Percentiles rank a stretch among this genome's conserved stretches.
phyloP scores from a whole-genome alignment of 2,888 invertebrate species.

The Mycalesis mineus region DNA sequence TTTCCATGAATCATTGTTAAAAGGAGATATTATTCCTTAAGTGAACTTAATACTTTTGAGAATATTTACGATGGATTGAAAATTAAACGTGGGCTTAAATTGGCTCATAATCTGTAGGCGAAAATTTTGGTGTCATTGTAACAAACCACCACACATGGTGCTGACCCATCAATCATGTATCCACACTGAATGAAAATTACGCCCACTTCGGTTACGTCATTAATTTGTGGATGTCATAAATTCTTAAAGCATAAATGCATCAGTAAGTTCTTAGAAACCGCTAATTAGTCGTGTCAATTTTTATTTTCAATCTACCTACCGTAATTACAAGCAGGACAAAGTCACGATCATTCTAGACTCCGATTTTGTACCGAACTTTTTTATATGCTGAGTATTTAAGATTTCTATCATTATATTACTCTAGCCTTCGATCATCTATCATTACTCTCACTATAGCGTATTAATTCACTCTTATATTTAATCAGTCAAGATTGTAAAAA shows the following conservation, averaged over 20 bases:
- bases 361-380: too few relatives aligned
- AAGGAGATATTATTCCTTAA: too few relatives aligned
- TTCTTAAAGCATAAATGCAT: slow-evolving; percentile 2
- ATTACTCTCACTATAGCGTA: too few relatives aligned
- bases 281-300: not conserved
- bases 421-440: too few relatives aligned
- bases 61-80: too few relatives aligned
- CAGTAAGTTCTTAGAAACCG: not conserved
- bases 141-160: slow-evolving; percentile 12
- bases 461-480: not conserved
- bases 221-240: slow-evolving; percentile 14
- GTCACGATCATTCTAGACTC: not conserved
- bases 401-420: too few relatives aligned
- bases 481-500: not conserved
- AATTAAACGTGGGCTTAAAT: not conserved
- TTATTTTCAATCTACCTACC: not conserved
- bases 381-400: too few relatives aligned
- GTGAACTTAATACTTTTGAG: too few relatives aligned
- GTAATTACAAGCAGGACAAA: not conserved
- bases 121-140: slow-evolving; percentile 10
- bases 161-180: not conserved
- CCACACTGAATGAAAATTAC: not conserved
- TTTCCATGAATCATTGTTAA: too few relatives aligned
- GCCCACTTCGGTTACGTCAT: not conserved
- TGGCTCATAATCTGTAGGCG: not conserved